Conservation (phyloP, 2,113 vertebrate species). For the Ciconia maguari region DNA sequence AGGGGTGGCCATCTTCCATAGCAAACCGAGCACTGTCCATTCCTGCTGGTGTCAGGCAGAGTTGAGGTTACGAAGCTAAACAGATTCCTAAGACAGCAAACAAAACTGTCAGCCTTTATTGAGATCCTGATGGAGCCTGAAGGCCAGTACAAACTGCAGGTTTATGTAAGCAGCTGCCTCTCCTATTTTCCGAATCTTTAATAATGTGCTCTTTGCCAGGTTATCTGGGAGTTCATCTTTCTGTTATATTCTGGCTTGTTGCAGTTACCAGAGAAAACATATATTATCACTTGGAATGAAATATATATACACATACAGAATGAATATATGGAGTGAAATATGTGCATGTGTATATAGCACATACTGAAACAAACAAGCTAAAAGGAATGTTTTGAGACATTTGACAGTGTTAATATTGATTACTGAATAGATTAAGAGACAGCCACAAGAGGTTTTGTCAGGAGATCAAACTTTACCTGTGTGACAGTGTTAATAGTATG, state of each 20-base stretch:
- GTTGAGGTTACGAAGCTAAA: neutral
- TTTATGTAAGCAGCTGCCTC: neutral
- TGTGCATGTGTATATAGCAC: neutral
- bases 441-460: conserved; percentile 65
- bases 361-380: conserved; percentile 21
- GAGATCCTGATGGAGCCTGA: neutral
- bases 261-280: neutral
- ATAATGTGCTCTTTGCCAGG: neutral
- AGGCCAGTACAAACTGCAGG: neutral
- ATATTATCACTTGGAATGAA: conserved; percentile 47
- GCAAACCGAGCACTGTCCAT: fast-evolving
- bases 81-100: neutral
- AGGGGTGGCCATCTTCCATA: neutral
- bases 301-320: conserved; percentile 25
- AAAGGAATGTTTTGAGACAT: conserved; percentile 50
- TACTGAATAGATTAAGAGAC: conserved; percentile 73
- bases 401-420: conserved; percentile 72
- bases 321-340: conserved; percentile 44
- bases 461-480: conserved; percentile 67
- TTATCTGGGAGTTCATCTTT: neutral
- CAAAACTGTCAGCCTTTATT: neutral
- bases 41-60: neutral
- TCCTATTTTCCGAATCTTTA: neutral
- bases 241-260: neutral
- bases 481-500: conserved; percentile 38